These are phyloP conservation scores for Oceanites oceanicus DNA, from an alignment of 2,113 vertebrate genomes.

Conservation along the genomic window DNA sequence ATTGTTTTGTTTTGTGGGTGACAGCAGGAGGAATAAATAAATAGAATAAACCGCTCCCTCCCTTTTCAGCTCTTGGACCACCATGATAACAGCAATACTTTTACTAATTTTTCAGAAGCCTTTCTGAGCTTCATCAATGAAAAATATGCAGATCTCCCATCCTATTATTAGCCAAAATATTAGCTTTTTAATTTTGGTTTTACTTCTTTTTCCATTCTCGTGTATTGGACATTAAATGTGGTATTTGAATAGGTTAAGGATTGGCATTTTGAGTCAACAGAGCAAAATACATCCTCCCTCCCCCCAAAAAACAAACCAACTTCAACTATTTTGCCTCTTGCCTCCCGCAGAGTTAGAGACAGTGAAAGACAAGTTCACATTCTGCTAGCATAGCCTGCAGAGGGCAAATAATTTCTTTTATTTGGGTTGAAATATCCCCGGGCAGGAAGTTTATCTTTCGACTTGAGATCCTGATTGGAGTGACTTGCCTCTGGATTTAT, in stretches of 20 bases:
- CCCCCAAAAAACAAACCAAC: neutral
- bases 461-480: neutral
- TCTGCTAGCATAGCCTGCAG: neutral
- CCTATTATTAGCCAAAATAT: neutral
- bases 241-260: neutral
- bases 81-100: neutral
- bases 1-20: neutral
- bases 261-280: neutral
- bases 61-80: neutral
- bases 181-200: neutral
- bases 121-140: neutral
- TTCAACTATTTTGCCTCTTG: neutral
- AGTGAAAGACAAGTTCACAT: neutral
- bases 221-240: neutral
- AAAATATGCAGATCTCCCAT: neutral
- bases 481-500: neutral
- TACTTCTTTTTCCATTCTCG: neutral
- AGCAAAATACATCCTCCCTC: neutral
- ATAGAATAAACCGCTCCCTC: neutral
- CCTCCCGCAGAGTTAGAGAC: neutral
- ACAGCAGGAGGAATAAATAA: neutral
- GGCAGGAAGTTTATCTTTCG: neutral
- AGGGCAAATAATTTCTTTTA: neutral
- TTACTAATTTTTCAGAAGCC: neutral
- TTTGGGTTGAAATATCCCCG: neutral